phyloP scores from a whole-genome alignment of 30 jellyfish, hydroid and myxozoan genomes.

The Chrysaora quinquecirrha region DNA sequence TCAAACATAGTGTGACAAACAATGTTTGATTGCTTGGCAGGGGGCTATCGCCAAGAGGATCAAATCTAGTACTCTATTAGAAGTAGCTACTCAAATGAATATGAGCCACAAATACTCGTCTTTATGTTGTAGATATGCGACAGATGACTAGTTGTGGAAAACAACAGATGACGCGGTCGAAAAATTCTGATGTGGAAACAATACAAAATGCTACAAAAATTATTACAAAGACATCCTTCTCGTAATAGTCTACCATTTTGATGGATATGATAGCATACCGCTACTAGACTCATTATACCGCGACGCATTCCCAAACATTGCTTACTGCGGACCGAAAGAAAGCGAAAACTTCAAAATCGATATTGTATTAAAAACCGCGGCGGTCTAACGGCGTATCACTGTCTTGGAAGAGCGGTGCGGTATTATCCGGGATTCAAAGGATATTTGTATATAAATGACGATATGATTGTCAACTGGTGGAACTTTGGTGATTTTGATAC shows the following conservation, averaged over 20 bases:
- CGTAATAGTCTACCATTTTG: conserved; percentile 67
- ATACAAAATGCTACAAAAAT: conserved; percentile 42
- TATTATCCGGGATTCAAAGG: conserved; percentile 72
- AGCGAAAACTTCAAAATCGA: conserved; percentile 41
- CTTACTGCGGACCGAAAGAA: conserved; percentile 76
- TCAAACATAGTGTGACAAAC: too few species aligned
- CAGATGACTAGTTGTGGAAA: too few species aligned
- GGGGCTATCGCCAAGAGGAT: too few species aligned
- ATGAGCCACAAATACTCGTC: too few species aligned
- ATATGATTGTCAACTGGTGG: conserved; percentile 92
- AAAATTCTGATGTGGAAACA: too few species aligned
- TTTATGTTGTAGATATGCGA: too few species aligned
- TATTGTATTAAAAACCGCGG: conserved; percentile 41
- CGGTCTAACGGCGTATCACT: conserved; percentile 72
- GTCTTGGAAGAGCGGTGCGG: conserved; percentile 77
- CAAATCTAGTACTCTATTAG: too few species aligned
- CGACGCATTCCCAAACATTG: conserved; percentile 76
- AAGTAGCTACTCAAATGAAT: too few species aligned
- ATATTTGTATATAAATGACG: conserved; percentile 82
- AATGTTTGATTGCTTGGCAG: too few species aligned
- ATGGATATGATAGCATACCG: conserved; percentile 70
- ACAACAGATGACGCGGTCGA: too few species aligned
- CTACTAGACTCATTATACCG: conserved; percentile 60
- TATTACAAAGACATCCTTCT: conserved; percentile 69
- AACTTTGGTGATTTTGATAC: conserved; percentile 62